Conservation (phyloP, 2,113 vertebrate species). For the Triplophysa siluroides region DNA sequence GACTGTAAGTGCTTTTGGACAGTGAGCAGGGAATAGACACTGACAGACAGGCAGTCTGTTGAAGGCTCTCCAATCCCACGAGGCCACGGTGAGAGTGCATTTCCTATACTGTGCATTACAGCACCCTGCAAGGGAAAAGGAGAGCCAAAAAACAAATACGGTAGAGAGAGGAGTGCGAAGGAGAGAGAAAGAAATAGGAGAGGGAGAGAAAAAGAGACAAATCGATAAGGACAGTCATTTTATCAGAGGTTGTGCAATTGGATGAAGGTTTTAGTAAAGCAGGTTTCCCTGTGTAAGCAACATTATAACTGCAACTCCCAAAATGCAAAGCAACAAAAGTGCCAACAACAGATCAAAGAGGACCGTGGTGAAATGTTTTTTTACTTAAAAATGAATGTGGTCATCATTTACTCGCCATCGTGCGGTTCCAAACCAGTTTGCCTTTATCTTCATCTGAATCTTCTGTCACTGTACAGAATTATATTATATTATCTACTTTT, state of each 20-base stretch:
- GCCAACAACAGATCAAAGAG: not conserved
- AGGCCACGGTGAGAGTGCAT: constrained; percentile 56
- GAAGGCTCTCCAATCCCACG: constrained; percentile 54
- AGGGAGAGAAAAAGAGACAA: constrained; percentile 3
- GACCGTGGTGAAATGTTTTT: not conserved
- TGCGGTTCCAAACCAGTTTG: too few relatives aligned
- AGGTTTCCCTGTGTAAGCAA: constrained; percentile 2
- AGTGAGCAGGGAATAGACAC: not conserved
- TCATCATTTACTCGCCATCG: too few relatives aligned
- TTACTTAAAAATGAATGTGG: too few relatives aligned
- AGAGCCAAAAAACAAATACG: constrained; percentile 25
- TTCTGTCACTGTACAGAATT: too few relatives aligned
- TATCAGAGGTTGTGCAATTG: constrained; percentile 3
- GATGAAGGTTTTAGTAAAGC: constrained; percentile 3
- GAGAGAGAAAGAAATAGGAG: not conserved
- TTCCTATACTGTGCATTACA: constrained; percentile 44
- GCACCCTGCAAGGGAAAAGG: constrained; percentile 7
- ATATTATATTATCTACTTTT: not conserved
- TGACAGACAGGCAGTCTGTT: constrained; percentile 52
- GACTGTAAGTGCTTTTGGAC: constrained; percentile 23
- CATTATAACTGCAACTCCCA: constrained; percentile 2
- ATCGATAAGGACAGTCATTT: constrained; percentile 41
- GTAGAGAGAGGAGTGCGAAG: not conserved
- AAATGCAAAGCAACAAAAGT: not conserved
- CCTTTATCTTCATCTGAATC: too few relatives aligned